Conservation (phyloP, 2,797 vertebrate genomes). For the Scomberomorus guttatus region DNA sequence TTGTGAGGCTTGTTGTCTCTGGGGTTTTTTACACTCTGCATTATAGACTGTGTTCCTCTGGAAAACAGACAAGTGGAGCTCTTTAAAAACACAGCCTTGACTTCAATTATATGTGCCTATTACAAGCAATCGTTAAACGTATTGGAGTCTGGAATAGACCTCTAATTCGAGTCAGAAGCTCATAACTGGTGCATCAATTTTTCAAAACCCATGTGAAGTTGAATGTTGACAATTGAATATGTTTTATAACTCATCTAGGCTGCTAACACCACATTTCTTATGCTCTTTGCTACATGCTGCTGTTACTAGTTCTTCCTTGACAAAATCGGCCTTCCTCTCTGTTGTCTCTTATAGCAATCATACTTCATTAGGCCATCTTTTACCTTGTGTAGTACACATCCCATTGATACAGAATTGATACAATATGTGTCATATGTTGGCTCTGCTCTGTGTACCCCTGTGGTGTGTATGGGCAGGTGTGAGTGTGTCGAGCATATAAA, state of each 20-base stretch:
- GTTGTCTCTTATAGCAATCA: background rate
- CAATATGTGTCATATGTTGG: background rate
- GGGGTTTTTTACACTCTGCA: conserved; percentile 40
- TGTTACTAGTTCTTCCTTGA: background rate
- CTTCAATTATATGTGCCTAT: conserved; percentile 31
- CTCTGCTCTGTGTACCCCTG: conserved; percentile 1
- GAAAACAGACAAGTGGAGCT: conserved; percentile 33
- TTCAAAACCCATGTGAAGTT: conserved; percentile 2
- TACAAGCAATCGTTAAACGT: conserved; percentile 23
- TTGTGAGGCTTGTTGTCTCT: conserved; percentile 45
- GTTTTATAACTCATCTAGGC: background rate
- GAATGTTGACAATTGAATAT: background rate
- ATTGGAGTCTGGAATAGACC: conserved; percentile 16
- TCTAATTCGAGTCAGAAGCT: background rate
- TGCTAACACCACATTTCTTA: background rate
- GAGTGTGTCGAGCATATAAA: conserved; percentile 20
- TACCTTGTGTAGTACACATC: background rate
- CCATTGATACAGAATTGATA: conserved; percentile 1
- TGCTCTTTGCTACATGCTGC: background rate
- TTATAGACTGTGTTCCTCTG: conserved; percentile 25
- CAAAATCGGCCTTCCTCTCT: background rate
- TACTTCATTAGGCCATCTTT: background rate
- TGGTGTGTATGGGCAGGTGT: background rate
- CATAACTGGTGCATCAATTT: background rate
- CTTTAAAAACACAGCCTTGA: conserved; percentile 48